Conservation (phyloP, 2,888 invertebrate genomes). For the Sphecodes monilicornis region DNA sequence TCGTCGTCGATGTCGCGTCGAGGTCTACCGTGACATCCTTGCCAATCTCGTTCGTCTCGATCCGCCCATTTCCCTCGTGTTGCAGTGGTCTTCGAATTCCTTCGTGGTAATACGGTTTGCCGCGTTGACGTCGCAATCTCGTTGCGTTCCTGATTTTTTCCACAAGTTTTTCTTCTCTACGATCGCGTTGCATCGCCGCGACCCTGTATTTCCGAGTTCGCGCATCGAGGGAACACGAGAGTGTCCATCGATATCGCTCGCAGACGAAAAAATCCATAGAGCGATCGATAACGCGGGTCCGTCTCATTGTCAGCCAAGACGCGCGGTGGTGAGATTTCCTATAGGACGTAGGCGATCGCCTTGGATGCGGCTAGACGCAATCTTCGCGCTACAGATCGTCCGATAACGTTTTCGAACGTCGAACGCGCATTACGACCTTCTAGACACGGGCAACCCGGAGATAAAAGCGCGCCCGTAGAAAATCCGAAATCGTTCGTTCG, state of each 20-base stretch:
- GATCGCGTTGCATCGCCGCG: neutral
- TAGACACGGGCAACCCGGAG: neutral
- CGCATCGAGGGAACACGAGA: neutral
- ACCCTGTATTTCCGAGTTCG: neutral
- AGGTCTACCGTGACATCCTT: neutral
- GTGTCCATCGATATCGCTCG: slow-evolving; percentile 44
- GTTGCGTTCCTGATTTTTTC: neutral
- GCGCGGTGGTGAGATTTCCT: neutral
- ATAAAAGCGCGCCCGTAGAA: neutral
- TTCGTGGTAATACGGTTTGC: too few relatives aligned
- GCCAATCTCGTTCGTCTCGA: neutral
- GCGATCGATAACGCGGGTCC: slow-evolving; percentile 42
- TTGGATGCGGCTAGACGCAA: neutral
- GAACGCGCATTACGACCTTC: neutral
- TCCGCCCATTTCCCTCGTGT: neutral
- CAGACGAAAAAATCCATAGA: slow-evolving; percentile 64
- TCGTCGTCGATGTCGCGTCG: too few relatives aligned
- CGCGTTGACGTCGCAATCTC: neutral
- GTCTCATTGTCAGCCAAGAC: neutral
- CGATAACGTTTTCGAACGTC: neutral
- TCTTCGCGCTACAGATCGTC: neutral
- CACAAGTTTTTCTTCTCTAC: neutral
- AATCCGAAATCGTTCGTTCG: neutral
- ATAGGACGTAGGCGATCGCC: neutral
- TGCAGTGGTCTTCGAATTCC: neutral